These are phyloP conservation scores for Andrena cerasifolii DNA, from an alignment of 1,140 invertebrate genomes.

Conservation along the genomic window DNA sequence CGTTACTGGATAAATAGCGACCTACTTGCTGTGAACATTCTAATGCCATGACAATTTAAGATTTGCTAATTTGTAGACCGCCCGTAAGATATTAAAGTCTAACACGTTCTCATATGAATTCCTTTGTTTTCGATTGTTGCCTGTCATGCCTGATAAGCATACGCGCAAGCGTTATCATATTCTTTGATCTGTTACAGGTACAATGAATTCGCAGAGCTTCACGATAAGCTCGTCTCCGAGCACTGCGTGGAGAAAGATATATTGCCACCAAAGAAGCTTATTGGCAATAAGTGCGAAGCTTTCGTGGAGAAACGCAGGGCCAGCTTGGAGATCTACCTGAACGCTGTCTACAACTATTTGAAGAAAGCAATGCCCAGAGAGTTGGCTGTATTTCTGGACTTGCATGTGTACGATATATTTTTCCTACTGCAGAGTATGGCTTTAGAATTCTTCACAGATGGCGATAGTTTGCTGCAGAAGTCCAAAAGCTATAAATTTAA, in stretches of 20 bases:
- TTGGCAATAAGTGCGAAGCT: constrained; percentile 89
- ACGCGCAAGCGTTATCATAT: too few relatives aligned
- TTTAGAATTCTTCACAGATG: constrained; percentile 87
- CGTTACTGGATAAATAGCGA: neutral
- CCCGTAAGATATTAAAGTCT: too few relatives aligned
- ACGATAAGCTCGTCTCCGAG: constrained; percentile 90
- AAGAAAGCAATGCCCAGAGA: constrained; percentile 88
- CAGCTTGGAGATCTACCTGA: constrained; percentile 91
- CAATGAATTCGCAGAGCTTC: constrained; percentile 93
- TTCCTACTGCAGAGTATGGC: constrained; percentile 91
- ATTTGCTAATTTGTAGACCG: too few relatives aligned
- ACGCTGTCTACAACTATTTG: constrained; percentile 88
- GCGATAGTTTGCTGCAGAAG: constrained; percentile 85
- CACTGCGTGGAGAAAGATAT: constrained; percentile 92
- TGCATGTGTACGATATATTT: constrained; percentile 92
- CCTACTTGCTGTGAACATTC: neutral
- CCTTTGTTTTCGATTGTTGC: too few relatives aligned
- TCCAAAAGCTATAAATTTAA: constrained; percentile 86
- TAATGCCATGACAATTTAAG: too few relatives aligned
- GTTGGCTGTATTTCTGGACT: constrained; percentile 90
- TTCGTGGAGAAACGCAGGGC: constrained; percentile 93
- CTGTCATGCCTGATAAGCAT: too few relatives aligned
- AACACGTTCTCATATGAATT: too few relatives aligned
- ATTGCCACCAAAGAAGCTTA: constrained; percentile 95
- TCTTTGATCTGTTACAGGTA: constrained; percentile 83